Conservation (phyloP, 2,797 vertebrate genomes). For the Hoplostethus atlanticus region DNA sequence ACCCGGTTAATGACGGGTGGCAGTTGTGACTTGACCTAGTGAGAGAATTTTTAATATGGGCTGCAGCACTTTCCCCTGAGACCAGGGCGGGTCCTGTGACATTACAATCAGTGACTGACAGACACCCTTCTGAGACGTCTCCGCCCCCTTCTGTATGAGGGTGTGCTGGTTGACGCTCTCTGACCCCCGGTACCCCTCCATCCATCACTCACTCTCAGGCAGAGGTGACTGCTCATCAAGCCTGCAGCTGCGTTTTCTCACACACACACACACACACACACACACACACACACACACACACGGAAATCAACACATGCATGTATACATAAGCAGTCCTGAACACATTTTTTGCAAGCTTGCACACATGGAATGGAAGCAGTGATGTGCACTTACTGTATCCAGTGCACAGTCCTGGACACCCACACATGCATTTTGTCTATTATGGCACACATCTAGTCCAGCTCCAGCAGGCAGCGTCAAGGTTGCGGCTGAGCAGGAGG, state of each 20-base stretch:
- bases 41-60: constrained; percentile 56
- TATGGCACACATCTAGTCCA: constrained; percentile 50
- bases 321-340: constrained; percentile 23
- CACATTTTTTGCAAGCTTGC: constrained; percentile 25
- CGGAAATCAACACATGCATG: neutral
- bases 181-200: constrained; percentile 58
- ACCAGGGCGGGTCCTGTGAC: constrained; percentile 30
- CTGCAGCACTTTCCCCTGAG: constrained; percentile 69
- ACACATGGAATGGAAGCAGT: too few relatives aligned
- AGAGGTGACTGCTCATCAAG: constrained; percentile 55
- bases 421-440: constrained; percentile 58
- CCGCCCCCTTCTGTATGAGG: constrained; percentile 23
- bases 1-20: constrained; percentile 51
- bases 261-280: constrained; percentile 11
- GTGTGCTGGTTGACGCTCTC: constrained; percentile 48
- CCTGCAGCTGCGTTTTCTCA: constrained; percentile 27
- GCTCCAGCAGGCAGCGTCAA: constrained; percentile 65
- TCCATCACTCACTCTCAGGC: constrained; percentile 55
- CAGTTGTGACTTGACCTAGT: constrained; percentile 30
- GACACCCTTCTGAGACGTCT: constrained; percentile 20
- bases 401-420: neutral
- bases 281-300: neutral
- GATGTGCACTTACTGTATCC: neutral
- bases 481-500: constrained; percentile 73
- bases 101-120: constrained; percentile 62